Evolutionary conservation across 64 coral and sea anemone genomes (phyloP).

Genomic region (Trachythela sp.): DNA sequence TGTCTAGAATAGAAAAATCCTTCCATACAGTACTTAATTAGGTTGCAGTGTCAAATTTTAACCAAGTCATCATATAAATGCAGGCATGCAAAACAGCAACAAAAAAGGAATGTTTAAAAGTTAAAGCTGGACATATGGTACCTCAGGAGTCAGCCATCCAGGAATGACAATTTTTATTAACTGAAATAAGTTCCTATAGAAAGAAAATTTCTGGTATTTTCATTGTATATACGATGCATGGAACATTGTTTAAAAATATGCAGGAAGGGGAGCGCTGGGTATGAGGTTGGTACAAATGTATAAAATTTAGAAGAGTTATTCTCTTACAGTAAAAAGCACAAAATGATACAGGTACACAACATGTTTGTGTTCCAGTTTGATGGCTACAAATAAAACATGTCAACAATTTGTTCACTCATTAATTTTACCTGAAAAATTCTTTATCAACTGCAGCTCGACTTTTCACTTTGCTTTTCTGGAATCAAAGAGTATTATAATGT

Average conservation of each 20-base stretch:
- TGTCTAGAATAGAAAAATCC: neutral
- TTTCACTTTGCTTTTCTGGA: neutral
- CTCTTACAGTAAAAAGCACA: no score
- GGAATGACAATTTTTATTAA: constrained; percentile 13
- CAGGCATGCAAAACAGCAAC: no score
- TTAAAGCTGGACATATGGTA: neutral
- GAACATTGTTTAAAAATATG: neutral
- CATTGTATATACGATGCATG: neutral
- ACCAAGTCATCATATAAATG: no score
- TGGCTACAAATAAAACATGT: no score
- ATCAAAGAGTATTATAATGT: neutral
- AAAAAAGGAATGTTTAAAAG: neutral
- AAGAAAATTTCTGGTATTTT: neutral
- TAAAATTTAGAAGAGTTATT: no score
- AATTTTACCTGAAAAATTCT: constrained; percentile 14
- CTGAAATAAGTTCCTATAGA: constrained; percentile 1
- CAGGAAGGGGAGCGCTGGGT: no score
- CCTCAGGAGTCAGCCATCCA: constrained; percentile 12
- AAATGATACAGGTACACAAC: no score
- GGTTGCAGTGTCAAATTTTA: no score
- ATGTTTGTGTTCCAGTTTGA: no score
- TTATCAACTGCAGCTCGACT: constrained; percentile 16
- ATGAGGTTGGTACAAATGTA: no score
- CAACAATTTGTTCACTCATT: no score
- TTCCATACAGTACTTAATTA: no score